Conservation (phyloP, 2,888 invertebrate genomes). For the Agonopterix subpropinquella region DNA sequence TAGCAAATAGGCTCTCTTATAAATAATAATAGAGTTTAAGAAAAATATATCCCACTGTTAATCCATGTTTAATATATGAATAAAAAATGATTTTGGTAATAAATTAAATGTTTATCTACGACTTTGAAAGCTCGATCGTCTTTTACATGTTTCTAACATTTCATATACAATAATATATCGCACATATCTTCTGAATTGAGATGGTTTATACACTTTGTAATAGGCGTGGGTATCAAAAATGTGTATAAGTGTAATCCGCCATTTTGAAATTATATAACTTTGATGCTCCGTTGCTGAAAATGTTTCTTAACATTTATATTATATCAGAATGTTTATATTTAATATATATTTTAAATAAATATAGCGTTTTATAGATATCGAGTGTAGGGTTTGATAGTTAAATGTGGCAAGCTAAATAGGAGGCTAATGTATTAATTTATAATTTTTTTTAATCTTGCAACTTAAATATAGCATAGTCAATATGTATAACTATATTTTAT, state of each 20-base stretch:
- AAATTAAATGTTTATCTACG: conserved; percentile 1
- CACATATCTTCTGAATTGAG: conserved; percentile 25
- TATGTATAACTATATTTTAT: conserved; percentile 13
- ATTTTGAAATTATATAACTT: conserved; percentile 1
- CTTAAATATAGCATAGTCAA: conserved; percentile 15
- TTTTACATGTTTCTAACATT: conserved; percentile 1
- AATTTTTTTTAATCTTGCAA: conserved; percentile 28
- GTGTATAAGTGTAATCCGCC: no score
- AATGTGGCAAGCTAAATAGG: conserved; percentile 13
- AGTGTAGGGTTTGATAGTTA: conserved; percentile 18
- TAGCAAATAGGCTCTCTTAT: background rate
- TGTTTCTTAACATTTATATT: conserved; percentile 21
- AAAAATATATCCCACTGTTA: conserved; percentile 2
- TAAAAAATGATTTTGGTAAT: conserved; percentile 1
- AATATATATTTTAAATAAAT: conserved; percentile 24
- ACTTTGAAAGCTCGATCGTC: no score
- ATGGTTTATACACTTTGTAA: conserved; percentile 1
- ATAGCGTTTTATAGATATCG: conserved; percentile 28
- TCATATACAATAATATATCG: conserved; percentile 18
- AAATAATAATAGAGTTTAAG: background rate
- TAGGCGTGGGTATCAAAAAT: background rate
- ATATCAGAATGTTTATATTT: conserved; percentile 17
- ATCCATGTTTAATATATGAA: conserved; percentile 13
- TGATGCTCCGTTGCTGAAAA: conserved; percentile 1
- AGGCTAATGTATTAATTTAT: conserved; percentile 33